These are phyloP conservation scores for Rhegmatorhina hoffmannsi DNA, from an alignment of 2,113 vertebrate genomes.

Conservation along the genomic window DNA sequence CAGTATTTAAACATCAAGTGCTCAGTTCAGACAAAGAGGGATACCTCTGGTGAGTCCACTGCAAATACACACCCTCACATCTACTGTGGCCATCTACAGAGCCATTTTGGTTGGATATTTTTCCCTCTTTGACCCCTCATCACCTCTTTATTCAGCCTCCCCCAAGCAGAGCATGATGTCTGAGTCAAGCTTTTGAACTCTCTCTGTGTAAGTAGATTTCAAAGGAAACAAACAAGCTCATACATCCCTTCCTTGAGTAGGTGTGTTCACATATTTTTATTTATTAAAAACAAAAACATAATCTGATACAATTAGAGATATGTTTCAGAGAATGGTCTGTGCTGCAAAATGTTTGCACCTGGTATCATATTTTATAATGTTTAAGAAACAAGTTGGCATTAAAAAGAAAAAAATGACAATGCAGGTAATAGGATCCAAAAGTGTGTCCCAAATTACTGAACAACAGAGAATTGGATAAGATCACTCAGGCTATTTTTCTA, in stretches of 20 bases:
- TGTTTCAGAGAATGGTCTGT: slow-evolving; percentile 24
- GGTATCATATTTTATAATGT: neutral
- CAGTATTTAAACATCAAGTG: slow-evolving; percentile 17
- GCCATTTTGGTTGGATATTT: neutral
- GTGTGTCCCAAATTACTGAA: neutral
- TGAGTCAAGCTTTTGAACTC: slow-evolving; percentile 64
- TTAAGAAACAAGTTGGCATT: slow-evolving; percentile 39
- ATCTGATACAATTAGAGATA: slow-evolving; percentile 42
- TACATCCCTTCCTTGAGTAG: slow-evolving; percentile 32
- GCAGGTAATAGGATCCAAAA: slow-evolving; percentile 5
- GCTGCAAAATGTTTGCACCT: slow-evolving; percentile 38
- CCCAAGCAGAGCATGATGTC: slow-evolving; percentile 3
- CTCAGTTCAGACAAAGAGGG: slow-evolving; percentile 18
- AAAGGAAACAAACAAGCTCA: slow-evolving; percentile 57
- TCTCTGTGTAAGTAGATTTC: slow-evolving; percentile 17
- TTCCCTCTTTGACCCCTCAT: slow-evolving; percentile 30
- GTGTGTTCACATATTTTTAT: slow-evolving; percentile 53
- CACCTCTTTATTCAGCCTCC: slow-evolving; percentile 29
- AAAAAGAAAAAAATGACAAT: slow-evolving; percentile 32
- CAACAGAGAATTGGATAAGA: neutral
- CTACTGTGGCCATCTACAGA: slow-evolving; percentile 1
- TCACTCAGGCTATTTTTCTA: slow-evolving; percentile 3
- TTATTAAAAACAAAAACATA: slow-evolving; percentile 60
- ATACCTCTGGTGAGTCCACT: slow-evolving; percentile 25
- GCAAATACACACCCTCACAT: neutral